These are phyloP conservation scores for Pseudorhiza aurosa DNA, from an alignment of 30 jellyfish, hydroid and myxozoan species.

Conservation along the genomic window DNA sequence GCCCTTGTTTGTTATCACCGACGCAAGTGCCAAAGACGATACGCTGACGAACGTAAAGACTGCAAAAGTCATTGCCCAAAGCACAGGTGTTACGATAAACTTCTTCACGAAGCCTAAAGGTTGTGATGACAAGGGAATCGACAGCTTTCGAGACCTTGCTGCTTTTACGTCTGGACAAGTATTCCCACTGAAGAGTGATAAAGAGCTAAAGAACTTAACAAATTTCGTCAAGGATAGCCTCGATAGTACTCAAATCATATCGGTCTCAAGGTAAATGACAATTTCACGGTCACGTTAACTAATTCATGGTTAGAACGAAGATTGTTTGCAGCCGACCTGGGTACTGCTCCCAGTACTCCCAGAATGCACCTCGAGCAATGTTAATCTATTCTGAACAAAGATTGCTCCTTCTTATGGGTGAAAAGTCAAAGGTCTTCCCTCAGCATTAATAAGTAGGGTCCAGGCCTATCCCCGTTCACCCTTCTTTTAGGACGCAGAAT, in stretches of 20 bases:
- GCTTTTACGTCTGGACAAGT: conserved; percentile 86
- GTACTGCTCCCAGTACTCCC: too few species aligned
- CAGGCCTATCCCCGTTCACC: too few species aligned
- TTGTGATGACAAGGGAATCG: conserved; percentile 81
- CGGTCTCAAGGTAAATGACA: conserved; percentile 46
- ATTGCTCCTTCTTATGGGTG: too few species aligned
- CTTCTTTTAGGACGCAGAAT: too few species aligned
- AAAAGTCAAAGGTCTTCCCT: too few species aligned
- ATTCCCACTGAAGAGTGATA: conserved; percentile 55
- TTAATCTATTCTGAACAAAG: too few species aligned
- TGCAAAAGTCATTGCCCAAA: conserved; percentile 81
- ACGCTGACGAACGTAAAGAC: conserved; percentile 61
- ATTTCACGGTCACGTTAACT: too few species aligned
- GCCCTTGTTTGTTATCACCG: conserved; percentile 89
- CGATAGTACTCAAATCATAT: conserved; percentile 53
- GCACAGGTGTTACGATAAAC: conserved; percentile 73
- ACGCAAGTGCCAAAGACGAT: conserved; percentile 92
- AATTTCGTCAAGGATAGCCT: conserved; percentile 58
- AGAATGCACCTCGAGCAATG: too few species aligned
- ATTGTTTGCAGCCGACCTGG: too few species aligned
- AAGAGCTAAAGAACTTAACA: conserved; percentile 49
- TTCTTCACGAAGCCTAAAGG: conserved; percentile 76
- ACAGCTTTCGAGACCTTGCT: conserved; percentile 76
- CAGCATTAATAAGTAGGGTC: too few species aligned
- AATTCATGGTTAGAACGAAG: too few species aligned